Evolutionary conservation across 2,888 invertebrate species (phyloP), one percentile per base, ranked within the genome.

Genomic region (Parascotia fuliginaria): DNA sequence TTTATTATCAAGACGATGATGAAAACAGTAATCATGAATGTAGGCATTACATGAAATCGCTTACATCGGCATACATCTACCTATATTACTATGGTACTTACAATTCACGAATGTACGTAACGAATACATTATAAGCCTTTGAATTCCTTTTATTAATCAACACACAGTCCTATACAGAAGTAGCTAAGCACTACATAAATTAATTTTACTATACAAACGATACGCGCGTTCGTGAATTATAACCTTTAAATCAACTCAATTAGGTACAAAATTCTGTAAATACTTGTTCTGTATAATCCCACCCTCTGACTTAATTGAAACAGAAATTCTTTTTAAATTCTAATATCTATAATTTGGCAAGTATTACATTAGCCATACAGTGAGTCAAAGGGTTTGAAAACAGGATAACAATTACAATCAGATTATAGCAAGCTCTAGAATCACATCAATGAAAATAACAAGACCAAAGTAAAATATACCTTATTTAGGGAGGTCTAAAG

Each of bases 1-100:
- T 70, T 70, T 66, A 65, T 65, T 67, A 60, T 57, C 55, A 57
- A 60, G 66, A 51, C 42, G 44, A 60, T n/a, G 48, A 53, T 62
- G 57, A 37, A 45, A 59, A 58, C 40, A 42, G 33, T 41, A 29
- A 31, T 51, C 36, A 48, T 52, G 49, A 38, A 59, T 44, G 38
- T 34, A 49, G 42, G 43, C 41, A 39, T 44, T 50, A 51, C 43
- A 51, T 28, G 41, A 45, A 36, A 38, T 49, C 9, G 39, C 22
- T 36, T 46, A 42, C 39, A 36, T 32, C 28, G 19, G 27, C 9
- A 39, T 33, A 49, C 29, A 46, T 51, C 31, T 36, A 56, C 40
- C 42, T n/a, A 34, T 24, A 7, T 24, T 6, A 7, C 4, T 24
- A 24, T 24, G 1, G 7, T 24, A 7, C 1, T 3, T 24, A 24